phyloP scores from a whole-genome alignment of 2,113 vertebrate genomes.

The Tragelaphus buxtoni region DNA sequence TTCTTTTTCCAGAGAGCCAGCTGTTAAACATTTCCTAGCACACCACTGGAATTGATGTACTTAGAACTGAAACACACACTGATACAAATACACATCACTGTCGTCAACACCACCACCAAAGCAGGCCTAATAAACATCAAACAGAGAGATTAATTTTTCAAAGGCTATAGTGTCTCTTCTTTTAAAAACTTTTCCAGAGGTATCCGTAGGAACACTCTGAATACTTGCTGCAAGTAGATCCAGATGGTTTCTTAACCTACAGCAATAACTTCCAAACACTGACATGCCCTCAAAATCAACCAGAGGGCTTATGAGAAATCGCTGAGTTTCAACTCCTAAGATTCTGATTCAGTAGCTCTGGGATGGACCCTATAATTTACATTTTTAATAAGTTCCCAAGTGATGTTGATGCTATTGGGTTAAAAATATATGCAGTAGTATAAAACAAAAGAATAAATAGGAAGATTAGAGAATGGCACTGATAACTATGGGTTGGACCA shows the following conservation, averaged over 20 bases:
- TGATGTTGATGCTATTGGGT: neutral
- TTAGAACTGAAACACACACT: neutral
- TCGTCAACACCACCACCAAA: neutral
- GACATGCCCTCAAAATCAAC: neutral
- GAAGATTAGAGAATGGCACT: neutral
- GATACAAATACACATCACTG: neutral
- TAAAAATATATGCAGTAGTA: neutral
- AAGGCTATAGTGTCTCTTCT: neutral
- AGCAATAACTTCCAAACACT: neutral
- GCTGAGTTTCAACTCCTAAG: neutral
- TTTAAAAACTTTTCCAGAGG: neutral
- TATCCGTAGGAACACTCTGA: neutral
- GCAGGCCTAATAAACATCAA: neutral
- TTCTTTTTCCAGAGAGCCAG: neutral
- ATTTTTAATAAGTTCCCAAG: neutral
- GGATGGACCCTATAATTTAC: no score
- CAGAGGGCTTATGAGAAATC: neutral
- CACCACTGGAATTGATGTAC: neutral
- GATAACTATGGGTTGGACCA: neutral
- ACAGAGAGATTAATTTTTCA: neutral
- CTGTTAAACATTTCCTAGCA: neutral
- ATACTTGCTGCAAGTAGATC: neutral
- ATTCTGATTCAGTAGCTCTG: neutral
- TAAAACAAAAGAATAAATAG: neutral
- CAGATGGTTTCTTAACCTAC: neutral